Evolutionary conservation across 2,888 invertebrate species (phyloP).

Genomic region (Pteria penguin): DNA sequence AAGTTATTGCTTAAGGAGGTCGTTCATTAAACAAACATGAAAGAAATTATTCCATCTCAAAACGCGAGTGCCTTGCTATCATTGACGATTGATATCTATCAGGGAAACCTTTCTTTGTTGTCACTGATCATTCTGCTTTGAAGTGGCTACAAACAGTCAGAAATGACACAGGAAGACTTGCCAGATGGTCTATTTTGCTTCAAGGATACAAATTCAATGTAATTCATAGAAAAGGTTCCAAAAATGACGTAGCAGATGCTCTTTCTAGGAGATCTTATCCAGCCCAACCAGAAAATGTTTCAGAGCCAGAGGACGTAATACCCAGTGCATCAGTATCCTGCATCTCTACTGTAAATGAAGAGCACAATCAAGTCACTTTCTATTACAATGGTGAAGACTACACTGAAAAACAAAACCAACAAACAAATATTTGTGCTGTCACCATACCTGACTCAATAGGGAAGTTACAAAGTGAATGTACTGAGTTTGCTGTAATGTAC

Average conservation of each 20-base stretch:
- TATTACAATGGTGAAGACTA: background rate
- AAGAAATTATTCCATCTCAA: conserved; percentile 1
- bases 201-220: conserved; percentile 10
- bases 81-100: conserved; percentile 12
- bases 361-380: conserved; percentile 16
- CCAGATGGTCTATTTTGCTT: conserved; percentile 11
- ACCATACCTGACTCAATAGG: background rate
- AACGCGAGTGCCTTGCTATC: conserved; percentile 18
- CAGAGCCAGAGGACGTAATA: conserved; percentile 9
- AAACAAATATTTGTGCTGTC: background rate
- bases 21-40: background rate
- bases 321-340: background rate
- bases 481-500: background rate
- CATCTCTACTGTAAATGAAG: background rate
- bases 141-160: conserved; percentile 15
- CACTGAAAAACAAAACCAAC: background rate
- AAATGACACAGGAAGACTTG: conserved; percentile 10
- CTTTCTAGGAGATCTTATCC: conserved; percentile 7
- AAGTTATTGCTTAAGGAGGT: conserved; percentile 10
- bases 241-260: conserved; percentile 18
- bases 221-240: conserved; percentile 2
- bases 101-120: conserved; percentile 8
- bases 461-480: conserved; percentile 3
- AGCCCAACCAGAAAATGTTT: background rate
- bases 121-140: conserved; percentile 22